Evolutionary conservation across 2,113 vertebrate species (phyloP), one percentile per base, ranked within the genome.

Genomic region (Ciconia stormi): DNA sequence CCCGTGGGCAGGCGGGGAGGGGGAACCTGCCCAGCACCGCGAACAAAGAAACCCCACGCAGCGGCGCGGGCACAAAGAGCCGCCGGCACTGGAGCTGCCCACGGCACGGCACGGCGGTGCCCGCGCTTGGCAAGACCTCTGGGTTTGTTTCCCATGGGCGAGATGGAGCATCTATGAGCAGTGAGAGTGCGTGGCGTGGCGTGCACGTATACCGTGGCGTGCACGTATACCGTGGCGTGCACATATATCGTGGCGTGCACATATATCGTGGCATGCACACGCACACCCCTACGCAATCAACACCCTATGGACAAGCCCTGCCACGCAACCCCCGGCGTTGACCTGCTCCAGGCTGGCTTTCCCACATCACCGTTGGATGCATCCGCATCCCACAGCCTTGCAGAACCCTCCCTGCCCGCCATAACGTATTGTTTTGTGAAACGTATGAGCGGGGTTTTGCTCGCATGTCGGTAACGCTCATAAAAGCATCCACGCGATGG

Each of bases 1-100:
- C 61, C 84, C n/a, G 34, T 52, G 84, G 89, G 82, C 90, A 70
- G 52, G 81, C 36, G 34, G 74, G 58, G 84, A 91, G 78, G 69
- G 77, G 93, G 91, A 40, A 52, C 81, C 50, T 92, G 90, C 93
- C 93, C 93, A 25, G 91, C 71, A 66, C 95, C 7, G 30, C 15
- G 72, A 91, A 96, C 94, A 96, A 97, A 97, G 89, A 70, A 90
- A 88, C n/a, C 82, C 81, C 59, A 22, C 69, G 81, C 61, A 50
- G 25, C 34, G 50, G 55, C 4, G 22, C 29, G 92, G 95, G 95
- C 92, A 92, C 94, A 94, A 95, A 96, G 94, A 72, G 73, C 46
- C 13, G 20, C 21, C n/a, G 6, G 87, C 36, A 21, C 18, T 32
- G 7, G 70, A 2, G 70, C 76, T 32, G 89, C 81, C 71, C 46